Base-by-base conservation (phyloP, 2,888 invertebrate genomes). In the Cerastis rubricosa region DNA sequence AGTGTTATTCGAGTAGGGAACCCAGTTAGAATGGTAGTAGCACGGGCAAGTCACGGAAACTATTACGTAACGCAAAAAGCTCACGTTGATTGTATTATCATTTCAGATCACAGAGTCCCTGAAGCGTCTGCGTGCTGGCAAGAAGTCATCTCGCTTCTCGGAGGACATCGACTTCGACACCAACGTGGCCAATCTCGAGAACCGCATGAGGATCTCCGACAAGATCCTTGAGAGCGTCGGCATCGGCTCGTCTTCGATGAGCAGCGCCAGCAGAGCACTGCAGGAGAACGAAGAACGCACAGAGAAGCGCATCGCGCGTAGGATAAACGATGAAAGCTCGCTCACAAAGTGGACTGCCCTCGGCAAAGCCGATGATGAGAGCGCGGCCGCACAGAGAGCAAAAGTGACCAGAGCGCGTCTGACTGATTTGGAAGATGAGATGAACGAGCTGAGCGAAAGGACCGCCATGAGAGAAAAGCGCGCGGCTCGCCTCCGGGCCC, bases 361-460 rank as follows among this genome's bases (percentile, higher is more conserved):
- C 22, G 77, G 77, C 25, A 97, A 97, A 66, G 90, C 90, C 51
- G 96, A 96, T 12, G 95, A 96, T 1, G 96, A 96, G 80, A 97
- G 95, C 80, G 97, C 97, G 0, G 98, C 98, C 0, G 97, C 97
- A 35, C 95, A 97, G 66, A 94, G 98, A 69, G 98, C 98, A 0
- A 97, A 97, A 87, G 97, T 97, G 47, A 97, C 97, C 3, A 97
- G 98, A 83, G 98, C 98, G 17, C 97, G 98, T 68, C 94, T 98
- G 29, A 97, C 97, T 57, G 98, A 98, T 89, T 95, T 98, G 64
- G 98, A 98, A 90, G 97, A 97, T 70, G 98, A 98, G 93, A 98
- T 98, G 98, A 97, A 97, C 63, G 98, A 97, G 86, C 94, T 98
- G 78, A 97, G 96, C 29, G 98, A 98, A 89, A 97, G 97, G 89